Conservation (phyloP, 2,113 vertebrate species). For the Myanophis thanlyinensis region DNA sequence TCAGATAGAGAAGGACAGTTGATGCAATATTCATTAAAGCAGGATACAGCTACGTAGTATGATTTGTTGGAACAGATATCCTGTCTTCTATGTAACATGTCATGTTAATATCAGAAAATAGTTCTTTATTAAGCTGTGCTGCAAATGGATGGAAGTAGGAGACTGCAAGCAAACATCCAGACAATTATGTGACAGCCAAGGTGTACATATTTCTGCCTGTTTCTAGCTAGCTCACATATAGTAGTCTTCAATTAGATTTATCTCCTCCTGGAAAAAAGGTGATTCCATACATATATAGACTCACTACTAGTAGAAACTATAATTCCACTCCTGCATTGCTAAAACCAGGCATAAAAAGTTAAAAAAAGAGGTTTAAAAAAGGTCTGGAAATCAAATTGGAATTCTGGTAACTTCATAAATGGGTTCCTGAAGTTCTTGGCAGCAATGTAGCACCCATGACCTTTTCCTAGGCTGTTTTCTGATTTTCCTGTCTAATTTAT, state of each 20-base stretch:
- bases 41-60: conserved; percentile 14
- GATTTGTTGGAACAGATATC: not conserved
- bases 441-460: not conserved
- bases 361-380: not conserved
- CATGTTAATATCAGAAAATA: not conserved
- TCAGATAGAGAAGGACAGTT: not conserved
- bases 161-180: not conserved
- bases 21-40: not conserved
- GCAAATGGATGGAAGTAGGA: not conserved
- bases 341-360: not conserved
- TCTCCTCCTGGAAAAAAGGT: not conserved
- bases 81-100: not conserved
- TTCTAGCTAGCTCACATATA: not conserved
- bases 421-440: not conserved
- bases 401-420: not conserved
- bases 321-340: not conserved
- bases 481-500: not conserved
- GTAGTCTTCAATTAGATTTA: not conserved
- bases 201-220: not conserved
- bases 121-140: not conserved
- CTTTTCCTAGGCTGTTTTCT: not conserved
- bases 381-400: not conserved
- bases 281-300: not conserved
- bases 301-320: not conserved
- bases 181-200: not conserved